Conservation (phyloP, 2,888 invertebrate genomes). For the Ophion costatus region DNA sequence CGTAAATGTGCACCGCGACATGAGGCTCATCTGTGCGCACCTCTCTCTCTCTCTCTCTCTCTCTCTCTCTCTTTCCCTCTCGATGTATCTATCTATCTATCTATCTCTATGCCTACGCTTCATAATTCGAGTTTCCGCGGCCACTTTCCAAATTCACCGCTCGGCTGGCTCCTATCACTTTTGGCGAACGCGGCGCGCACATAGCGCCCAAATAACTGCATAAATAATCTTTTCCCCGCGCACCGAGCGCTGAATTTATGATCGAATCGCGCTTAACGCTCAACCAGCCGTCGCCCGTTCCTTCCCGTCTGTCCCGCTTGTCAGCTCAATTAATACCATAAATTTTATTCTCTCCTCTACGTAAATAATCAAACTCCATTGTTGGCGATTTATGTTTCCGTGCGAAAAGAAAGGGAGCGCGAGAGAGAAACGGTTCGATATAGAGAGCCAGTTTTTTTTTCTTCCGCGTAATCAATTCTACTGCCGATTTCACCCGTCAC, state of each 20-base stretch:
- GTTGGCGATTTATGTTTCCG: neutral
- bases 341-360: conserved; percentile 19
- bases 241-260: conserved; percentile 26
- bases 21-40: too few relatives aligned
- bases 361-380: neutral
- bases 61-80: neutral
- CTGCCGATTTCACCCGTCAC: neutral
- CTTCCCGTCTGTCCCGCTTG: conserved; percentile 19
- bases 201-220: conserved; percentile 42
- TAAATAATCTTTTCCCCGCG: conserved; percentile 53
- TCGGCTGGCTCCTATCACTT: conserved; percentile 24
- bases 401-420: neutral
- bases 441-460: neutral
- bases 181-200: neutral
- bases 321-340: conserved; percentile 35
- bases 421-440: neutral
- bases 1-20: conserved; percentile 18
- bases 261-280: conserved; percentile 46
- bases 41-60: too few relatives aligned
- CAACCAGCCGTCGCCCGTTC: conserved; percentile 1
- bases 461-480: neutral
- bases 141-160: conserved; percentile 58
- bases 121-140: conserved; percentile 57
- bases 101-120: neutral
- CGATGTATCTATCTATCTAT: too few relatives aligned